These are phyloP conservation scores for Alouatta palliata DNA, from an alignment of 2,113 vertebrate genomes.

Conservation along the genomic window DNA sequence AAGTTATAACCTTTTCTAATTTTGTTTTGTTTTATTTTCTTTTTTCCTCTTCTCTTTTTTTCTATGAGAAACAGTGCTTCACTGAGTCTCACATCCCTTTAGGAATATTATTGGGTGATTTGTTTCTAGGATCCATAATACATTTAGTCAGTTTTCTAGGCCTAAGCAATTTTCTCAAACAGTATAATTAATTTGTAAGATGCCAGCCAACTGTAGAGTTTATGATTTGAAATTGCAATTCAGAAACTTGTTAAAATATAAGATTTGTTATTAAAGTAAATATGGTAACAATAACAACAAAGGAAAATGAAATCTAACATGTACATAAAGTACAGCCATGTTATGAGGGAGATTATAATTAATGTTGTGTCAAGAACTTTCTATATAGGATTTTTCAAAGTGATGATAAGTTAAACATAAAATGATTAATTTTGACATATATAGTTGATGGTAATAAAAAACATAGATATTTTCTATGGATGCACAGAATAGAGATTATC, in stretches of 20 bases:
- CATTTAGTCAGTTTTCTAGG: slow-evolving; percentile 72
- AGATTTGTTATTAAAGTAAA: slow-evolving; percentile 79
- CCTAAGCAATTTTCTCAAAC: slow-evolving; percentile 76
- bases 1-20: background rate
- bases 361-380: slow-evolving; percentile 77
- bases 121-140: slow-evolving; percentile 68
- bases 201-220: slow-evolving; percentile 70
- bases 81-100: background rate
- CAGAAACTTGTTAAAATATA: slow-evolving; percentile 79
- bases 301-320: slow-evolving; percentile 77
- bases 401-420: slow-evolving; percentile 67
- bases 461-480: background rate
- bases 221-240: slow-evolving; percentile 73
- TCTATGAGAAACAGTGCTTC: background rate
- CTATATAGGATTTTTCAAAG: slow-evolving; percentile 66
- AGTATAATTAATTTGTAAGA: slow-evolving; percentile 79
- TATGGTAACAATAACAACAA: slow-evolving; percentile 77
- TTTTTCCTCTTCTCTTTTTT: background rate
- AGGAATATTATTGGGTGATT: slow-evolving; percentile 27
- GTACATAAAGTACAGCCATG: slow-evolving; percentile 73
- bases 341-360: slow-evolving; percentile 66
- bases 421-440: slow-evolving; percentile 35
- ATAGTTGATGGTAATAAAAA: slow-evolving; percentile 32
- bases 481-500: background rate
- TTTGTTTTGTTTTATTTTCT: background rate